Conservation (phyloP, 2,888 invertebrate species). For the Tillus elongatus region DNA sequence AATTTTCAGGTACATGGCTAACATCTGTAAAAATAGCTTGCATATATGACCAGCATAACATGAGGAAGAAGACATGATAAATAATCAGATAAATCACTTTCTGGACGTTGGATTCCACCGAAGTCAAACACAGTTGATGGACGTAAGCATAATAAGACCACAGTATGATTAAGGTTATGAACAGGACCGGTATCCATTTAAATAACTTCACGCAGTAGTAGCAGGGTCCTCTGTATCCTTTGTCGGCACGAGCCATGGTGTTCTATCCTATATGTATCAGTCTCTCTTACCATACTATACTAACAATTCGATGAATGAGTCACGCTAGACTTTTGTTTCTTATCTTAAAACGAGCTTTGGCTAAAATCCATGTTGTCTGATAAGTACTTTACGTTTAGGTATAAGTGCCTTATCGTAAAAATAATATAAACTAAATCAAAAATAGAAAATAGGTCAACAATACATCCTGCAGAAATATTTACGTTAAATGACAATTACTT, state of each 20-base stretch:
- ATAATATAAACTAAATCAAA: no score
- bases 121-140: conserved; percentile 3
- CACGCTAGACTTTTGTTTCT: no score
- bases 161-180: conserved; percentile 9
- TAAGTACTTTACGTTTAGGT: no score
- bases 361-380: no score
- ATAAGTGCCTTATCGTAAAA: no score
- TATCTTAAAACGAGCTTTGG: no score
- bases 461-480: no score
- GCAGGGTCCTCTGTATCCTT: conserved; percentile 2
- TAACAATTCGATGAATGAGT: no score
- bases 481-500: no score
- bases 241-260: neutral
- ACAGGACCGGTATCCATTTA: conserved; percentile 14
- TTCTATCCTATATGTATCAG: no score
- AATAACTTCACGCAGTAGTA: conserved; percentile 4
- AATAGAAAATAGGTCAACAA: no score
- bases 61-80: conserved; percentile 8
- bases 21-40: conserved; percentile 78
- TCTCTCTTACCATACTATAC: no score
- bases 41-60: conserved; percentile 25
- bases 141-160: conserved; percentile 12
- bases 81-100: conserved; percentile 4
- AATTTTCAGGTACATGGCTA: conserved; percentile 65
- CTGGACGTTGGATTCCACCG: conserved; percentile 5